These are phyloP conservation scores for Takifugu ocellatus DNA, from an alignment of 2,797 vertebrate species.

Conservation along the genomic window DNA sequence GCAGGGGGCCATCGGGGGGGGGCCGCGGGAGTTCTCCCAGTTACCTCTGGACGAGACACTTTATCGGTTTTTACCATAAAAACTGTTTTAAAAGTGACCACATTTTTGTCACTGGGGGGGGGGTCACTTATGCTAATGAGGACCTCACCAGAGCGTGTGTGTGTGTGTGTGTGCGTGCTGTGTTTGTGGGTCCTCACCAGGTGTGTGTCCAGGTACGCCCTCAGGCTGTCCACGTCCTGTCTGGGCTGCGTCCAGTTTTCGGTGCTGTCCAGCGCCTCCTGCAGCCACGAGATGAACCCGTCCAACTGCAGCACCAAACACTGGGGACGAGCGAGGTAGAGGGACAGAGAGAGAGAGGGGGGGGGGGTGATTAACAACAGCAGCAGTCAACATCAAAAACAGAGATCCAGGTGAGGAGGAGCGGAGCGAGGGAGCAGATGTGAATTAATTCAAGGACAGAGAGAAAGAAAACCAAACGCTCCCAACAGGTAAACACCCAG, in stretches of 20 bases:
- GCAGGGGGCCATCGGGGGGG: too few species aligned
- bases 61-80: too few species aligned
- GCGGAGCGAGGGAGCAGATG: slow-evolving; percentile 17
- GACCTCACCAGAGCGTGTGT: not conserved
- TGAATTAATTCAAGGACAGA: slow-evolving; percentile 41
- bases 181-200: slow-evolving; percentile 79
- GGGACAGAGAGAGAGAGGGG: not conserved
- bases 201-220: slow-evolving; percentile 94
- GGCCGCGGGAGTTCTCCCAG: too few species aligned
- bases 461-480: not conserved
- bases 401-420: slow-evolving; percentile 6
- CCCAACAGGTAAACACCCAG: not conserved
- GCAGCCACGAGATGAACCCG: slow-evolving; percentile 93
- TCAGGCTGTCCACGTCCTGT: slow-evolving; percentile 86
- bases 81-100: too few species aligned
- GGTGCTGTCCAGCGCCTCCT: slow-evolving; percentile 90
- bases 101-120: not conserved
- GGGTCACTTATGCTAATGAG: not conserved
- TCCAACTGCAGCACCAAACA: slow-evolving; percentile 93
- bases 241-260: slow-evolving; percentile 95
- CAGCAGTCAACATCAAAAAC: not conserved
- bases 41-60: too few species aligned
- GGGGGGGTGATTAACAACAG: not conserved
- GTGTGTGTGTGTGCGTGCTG: slow-evolving; percentile 13
- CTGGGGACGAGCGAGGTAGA: slow-evolving; percentile 60